Evolutionary conservation across 2,797 vertebrate genomes (phyloP).

Genomic region (Falco biarmicus): DNA sequence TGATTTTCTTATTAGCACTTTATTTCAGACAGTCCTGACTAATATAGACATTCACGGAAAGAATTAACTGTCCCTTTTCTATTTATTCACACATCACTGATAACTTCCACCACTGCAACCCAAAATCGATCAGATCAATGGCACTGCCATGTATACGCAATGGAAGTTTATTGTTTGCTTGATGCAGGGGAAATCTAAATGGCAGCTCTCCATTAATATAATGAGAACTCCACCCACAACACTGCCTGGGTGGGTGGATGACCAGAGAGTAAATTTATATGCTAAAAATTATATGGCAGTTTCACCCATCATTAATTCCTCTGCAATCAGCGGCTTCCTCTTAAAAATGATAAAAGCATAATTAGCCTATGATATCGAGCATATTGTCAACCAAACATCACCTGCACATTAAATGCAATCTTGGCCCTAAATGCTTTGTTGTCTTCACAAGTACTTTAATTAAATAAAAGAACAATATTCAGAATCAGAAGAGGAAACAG

Average conservation of each 20-base stretch:
- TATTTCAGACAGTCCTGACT: neutral
- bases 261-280: neutral
- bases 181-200: neutral
- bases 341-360: neutral
- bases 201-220: neutral
- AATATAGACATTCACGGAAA: neutral
- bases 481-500: neutral
- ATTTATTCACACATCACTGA: neutral
- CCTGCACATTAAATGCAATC: neutral
- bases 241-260: neutral
- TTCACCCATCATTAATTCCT: neutral
- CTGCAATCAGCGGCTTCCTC: neutral
- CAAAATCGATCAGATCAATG: conserved; percentile 38
- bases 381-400: neutral
- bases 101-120: neutral
- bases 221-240: neutral
- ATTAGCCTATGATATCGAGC: neutral
- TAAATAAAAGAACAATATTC: neutral
- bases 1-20: neutral
- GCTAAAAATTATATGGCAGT: neutral
- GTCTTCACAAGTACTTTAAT: neutral
- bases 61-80: neutral
- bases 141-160: neutral
- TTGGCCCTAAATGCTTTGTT: neutral
- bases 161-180: neutral